phyloP scores from a whole-genome alignment of 30 jellyfish, hydroid and myxozoan species.

The Catostylus mosaicus region DNA sequence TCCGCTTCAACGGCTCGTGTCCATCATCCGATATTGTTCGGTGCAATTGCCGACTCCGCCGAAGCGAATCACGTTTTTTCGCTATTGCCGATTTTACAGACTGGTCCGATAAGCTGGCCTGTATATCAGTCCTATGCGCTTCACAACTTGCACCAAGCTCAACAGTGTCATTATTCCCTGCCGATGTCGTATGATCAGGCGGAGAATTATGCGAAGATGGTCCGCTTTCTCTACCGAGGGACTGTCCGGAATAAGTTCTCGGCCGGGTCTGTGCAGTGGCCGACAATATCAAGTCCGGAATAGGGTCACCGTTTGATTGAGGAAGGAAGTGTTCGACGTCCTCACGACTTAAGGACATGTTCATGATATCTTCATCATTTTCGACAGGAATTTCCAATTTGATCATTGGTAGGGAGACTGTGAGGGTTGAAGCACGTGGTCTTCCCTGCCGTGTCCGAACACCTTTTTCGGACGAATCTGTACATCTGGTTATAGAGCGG shows the following conservation, averaged over 20 bases:
- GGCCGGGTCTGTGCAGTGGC: constrained; percentile 45
- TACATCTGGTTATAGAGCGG: background rate
- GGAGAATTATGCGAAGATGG: background rate
- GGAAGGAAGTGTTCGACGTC: constrained; percentile 61
- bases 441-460: background rate
- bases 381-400: constrained; percentile 95
- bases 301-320: constrained; percentile 30
- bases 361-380: constrained; percentile 56
- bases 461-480: background rate
- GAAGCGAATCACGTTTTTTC: constrained; percentile 36
- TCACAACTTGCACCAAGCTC: background rate
- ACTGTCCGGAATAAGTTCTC: constrained; percentile 28
- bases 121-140: constrained; percentile 8
- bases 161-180: background rate
- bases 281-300: constrained; percentile 75
- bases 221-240: constrained; percentile 15
- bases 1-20: constrained; percentile 10
- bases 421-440: constrained; percentile 73
- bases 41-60: constrained; percentile 42
- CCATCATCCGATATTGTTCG: constrained; percentile 49
- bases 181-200: background rate
- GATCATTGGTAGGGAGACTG: constrained; percentile 94
- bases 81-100: constrained; percentile 14
- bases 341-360: constrained; percentile 54
- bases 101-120: constrained; percentile 13